Percentiles rank a stretch among this genome's conserved stretches.
phyloP scores from a whole-genome alignment of 2,797 vertebrate species.

The Orientallactaga sibirica region DNA sequence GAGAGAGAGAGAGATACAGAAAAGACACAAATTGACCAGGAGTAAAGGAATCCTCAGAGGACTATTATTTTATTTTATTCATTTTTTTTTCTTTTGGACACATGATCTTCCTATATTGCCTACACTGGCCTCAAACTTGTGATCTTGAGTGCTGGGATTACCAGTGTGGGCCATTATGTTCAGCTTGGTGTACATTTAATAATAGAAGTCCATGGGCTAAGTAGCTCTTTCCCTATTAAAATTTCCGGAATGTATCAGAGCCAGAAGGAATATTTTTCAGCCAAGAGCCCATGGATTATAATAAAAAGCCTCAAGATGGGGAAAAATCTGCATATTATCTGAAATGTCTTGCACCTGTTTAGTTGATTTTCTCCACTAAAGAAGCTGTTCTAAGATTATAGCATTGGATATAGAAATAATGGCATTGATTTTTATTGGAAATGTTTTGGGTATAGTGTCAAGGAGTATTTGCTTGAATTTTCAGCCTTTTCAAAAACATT shows the following conservation, averaged over 20 bases:
- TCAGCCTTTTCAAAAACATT: no score
- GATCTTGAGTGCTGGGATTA: no score
- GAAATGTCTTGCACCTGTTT: background rate
- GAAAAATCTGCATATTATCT: constrained; percentile 12
- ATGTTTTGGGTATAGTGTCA: background rate
- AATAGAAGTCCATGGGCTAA: background rate
- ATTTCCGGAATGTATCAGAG: background rate
- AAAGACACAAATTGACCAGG: no score
- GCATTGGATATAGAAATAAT: constrained; percentile 2
- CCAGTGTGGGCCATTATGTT: background rate
- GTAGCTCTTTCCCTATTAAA: constrained; percentile 17
- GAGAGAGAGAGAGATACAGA: no score
- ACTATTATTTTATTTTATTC: no score
- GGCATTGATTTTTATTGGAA: background rate
- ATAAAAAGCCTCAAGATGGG: background rate
- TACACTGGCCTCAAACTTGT: no score
- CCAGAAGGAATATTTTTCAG: background rate
- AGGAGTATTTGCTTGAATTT: no score
- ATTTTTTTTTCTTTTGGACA: background rate
- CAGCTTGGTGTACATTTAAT: background rate
- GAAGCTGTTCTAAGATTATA: background rate
- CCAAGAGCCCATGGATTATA: background rate
- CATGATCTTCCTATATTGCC: background rate
- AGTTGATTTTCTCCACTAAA: background rate
- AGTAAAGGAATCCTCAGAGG: no score